phyloP scores from a whole-genome alignment of 2,113 vertebrate genomes.

The Brachypteracias leptosomus region DNA sequence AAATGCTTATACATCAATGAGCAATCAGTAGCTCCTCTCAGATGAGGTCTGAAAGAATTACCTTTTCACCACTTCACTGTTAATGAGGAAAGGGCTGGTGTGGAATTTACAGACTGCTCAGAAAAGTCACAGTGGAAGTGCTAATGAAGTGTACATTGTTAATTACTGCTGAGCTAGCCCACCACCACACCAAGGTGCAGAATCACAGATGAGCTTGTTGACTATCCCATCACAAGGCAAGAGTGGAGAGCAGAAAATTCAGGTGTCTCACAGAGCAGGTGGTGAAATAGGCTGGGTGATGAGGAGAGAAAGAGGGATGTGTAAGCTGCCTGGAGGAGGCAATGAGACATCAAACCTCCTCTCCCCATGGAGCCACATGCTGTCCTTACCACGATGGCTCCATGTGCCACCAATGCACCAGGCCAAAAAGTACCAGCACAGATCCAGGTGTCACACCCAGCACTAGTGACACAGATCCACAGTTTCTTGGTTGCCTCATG shows the following conservation, averaged over 20 bases:
- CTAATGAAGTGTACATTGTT: not conserved
- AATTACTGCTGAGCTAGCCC: not conserved
- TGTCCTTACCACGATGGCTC: not conserved
- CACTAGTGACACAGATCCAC: not conserved
- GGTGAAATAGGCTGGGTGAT: not conserved
- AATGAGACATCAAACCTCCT: not conserved
- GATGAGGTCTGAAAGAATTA: not conserved
- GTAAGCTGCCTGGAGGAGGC: not conserved
- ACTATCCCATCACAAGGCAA: not conserved
- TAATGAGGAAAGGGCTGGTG: not conserved
- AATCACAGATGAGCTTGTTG: not conserved
- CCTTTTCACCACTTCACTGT: no score
- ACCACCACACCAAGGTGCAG: not conserved
- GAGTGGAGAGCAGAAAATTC: not conserved
- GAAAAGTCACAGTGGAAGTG: not conserved
- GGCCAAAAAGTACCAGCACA: not conserved
- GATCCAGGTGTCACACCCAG: not conserved
- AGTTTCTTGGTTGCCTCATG: not conserved
- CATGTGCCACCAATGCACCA: not conserved
- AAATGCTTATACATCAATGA: not conserved
- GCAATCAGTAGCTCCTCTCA: not conserved
- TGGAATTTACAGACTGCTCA: not conserved
- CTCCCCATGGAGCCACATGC: not conserved
- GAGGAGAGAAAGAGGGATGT: not conserved
- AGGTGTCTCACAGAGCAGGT: not conserved